Evolutionary conservation across 2,888 invertebrate genomes (phyloP).

Genomic region (Drosophila tripunctata): DNA sequence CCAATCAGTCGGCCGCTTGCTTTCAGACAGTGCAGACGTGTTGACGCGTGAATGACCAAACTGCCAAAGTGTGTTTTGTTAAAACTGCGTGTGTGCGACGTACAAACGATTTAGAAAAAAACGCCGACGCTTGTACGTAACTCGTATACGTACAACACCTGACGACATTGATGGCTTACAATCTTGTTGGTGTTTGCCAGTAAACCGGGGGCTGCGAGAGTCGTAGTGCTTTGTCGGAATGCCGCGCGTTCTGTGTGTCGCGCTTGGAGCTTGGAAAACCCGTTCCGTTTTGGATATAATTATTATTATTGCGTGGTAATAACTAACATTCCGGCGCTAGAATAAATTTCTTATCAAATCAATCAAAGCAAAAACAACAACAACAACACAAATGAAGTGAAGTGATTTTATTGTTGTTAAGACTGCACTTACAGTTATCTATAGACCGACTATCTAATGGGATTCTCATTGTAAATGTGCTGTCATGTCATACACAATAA

Average conservation of each 20-base stretch:
- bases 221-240: conserved; percentile 27
- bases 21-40: conserved; percentile 56
- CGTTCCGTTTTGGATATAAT: conserved; percentile 20
- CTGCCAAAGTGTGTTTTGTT: conserved; percentile 33
- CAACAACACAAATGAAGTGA: conserved; percentile 29
- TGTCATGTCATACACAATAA: conserved; percentile 2
- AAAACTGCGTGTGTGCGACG: conserved; percentile 59
- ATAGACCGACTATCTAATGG: not conserved
- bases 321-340: conserved; percentile 39
- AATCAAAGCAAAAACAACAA: conserved; percentile 44
- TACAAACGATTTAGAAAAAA: conserved; percentile 35
- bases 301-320: conserved; percentile 44
- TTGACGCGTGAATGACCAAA: conserved; percentile 60
- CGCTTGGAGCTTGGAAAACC: conserved; percentile 51
- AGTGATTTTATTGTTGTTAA: conserved; percentile 30
- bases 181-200: conserved; percentile 27
- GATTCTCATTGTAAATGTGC: conserved; percentile 17
- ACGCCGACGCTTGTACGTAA: conserved; percentile 22
- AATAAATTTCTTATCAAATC: conserved; percentile 49
- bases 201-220: conserved; percentile 34
- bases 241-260: too few species aligned
- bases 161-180: conserved; percentile 57
- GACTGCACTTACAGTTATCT: conserved; percentile 12
- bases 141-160: conserved; percentile 27
- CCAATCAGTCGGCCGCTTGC: conserved; percentile 64